Percentiles rank a stretch among this genome's conserved stretches.
phyloP scores from a whole-genome alignment of 2,888 invertebrate species.

The Vandiemenella viatica region DNA sequence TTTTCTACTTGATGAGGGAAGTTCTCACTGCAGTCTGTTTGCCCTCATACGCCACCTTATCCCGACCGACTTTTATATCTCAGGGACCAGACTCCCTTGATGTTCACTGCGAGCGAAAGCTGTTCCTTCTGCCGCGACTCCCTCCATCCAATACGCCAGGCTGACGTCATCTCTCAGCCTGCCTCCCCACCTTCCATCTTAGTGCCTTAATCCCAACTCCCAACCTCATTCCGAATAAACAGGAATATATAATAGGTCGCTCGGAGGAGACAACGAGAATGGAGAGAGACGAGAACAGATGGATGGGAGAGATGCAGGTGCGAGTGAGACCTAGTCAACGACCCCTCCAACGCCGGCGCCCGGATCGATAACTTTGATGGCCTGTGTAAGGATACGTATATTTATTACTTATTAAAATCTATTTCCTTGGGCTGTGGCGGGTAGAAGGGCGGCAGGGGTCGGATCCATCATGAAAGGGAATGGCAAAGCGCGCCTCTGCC shows the following conservation, averaged over 20 bases:
- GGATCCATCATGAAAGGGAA: slow-evolving; percentile 13
- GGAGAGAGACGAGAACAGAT: background rate
- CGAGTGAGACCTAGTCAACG: no score
- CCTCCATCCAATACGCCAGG: no score
- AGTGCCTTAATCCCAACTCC: slow-evolving; percentile 1
- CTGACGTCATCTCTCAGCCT: no score
- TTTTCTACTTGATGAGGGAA: no score
- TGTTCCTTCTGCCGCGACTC: no score
- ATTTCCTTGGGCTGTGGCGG: slow-evolving; percentile 6
- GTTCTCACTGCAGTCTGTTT: no score
- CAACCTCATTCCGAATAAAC: slow-evolving; percentile 11
- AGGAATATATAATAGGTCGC: slow-evolving; percentile 12
- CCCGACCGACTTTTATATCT: no score
- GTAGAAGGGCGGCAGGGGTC: slow-evolving; percentile 5
- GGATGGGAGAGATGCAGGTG: no score
- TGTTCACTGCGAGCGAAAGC: no score
- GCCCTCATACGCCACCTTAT: no score
- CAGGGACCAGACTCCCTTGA: no score
- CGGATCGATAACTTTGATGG: slow-evolving; percentile 13
- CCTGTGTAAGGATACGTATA: slow-evolving; percentile 13
- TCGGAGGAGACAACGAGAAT: background rate
- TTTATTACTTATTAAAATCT: slow-evolving; percentile 14
- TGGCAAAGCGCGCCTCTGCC: slow-evolving; percentile 8
- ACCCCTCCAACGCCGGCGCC: no score
- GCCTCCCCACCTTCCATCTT: background rate